Base-by-base conservation (phyloP, 1,140 invertebrate genomes). In the Anoplolepis gracilipes region DNA sequence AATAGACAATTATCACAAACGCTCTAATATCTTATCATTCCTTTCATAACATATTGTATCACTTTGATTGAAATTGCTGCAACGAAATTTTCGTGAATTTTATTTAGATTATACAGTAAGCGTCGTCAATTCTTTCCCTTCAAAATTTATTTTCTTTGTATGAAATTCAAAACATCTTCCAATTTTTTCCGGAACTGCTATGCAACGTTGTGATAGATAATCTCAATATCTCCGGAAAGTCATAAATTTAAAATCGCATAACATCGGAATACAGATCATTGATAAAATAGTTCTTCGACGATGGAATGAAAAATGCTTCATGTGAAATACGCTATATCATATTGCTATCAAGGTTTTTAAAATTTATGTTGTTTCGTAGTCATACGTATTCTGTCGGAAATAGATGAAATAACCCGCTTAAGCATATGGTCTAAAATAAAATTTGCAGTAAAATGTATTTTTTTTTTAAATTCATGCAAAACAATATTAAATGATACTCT, bases 161-260 rank as follows among this genome's bases (percentile, higher is more conserved):
- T 19, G 28, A 30, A 78, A 78, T 81, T 57, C 46, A 55, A 72
- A 59, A 70, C 33, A 28, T 57, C 25, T 81, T 42, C 28, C 49
- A 42, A 81, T 57, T 70, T 81, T 49, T 42, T 30, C 6, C 2
- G 46, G 19, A 57, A 55, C 10, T 69, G 49, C 4, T 53, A 13
- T 57, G 42, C 59, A 39, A 67, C 73, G 19, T n/a, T n/a, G 62
- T 36, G 22, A 70, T 55, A 69, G 46, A 81, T 81, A 81, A 81
- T 70, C 6, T 70, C 64, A 6, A n/a, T 25, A 28, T 79, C 49
- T 22, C 22, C 13, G 16, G 64, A 70, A 70, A 65, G 11, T 70
- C 49, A 19, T 72, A 72, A 72, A 81, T 59, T 72, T 25, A 11
- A 25, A 67, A 57, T 57, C 1, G 25, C 16, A 57, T n/a, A 69